Conservation (phyloP, 2,797 vertebrate genomes). For the Syngnathus rostellatus region DNA sequence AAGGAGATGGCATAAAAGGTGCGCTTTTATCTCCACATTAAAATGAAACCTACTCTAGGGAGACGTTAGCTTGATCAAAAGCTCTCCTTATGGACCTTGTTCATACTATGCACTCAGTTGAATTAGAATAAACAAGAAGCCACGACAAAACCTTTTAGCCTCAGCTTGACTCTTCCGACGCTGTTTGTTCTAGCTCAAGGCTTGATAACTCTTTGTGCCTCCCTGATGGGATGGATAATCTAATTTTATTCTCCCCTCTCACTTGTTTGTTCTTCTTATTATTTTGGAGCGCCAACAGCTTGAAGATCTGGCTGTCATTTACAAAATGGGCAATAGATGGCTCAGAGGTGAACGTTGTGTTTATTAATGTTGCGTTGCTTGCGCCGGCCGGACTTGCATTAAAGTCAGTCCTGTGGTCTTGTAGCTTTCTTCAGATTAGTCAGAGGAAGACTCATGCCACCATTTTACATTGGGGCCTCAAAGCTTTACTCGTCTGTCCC, state of each 20-base stretch:
- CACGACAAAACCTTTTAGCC: constrained; percentile 19
- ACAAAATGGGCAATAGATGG: not conserved
- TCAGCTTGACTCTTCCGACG: constrained; percentile 13
- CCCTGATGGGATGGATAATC: constrained; percentile 24
- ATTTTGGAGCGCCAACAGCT: constrained; percentile 9
- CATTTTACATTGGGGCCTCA: constrained; percentile 16
- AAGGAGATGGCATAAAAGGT: constrained; percentile 9
- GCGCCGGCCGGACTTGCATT: constrained; percentile 16
- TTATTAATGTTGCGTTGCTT: constrained; percentile 21
- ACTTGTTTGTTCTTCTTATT: constrained; percentile 6
- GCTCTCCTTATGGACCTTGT: constrained; percentile 34
- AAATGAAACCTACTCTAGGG: constrained; percentile 20
- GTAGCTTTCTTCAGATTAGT: constrained; percentile 10
- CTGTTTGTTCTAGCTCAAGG: constrained; percentile 29
- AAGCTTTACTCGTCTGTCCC: constrained; percentile 18
- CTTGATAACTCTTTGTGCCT: constrained; percentile 15
- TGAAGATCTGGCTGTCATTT: constrained; percentile 6
- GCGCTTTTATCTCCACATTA: constrained; percentile 16
- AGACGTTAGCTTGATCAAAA: constrained; percentile 32
- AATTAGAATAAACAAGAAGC: constrained; percentile 35
- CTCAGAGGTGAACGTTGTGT: constrained; percentile 10
- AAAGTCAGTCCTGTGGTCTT: constrained; percentile 27
- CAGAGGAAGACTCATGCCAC: constrained; percentile 14
- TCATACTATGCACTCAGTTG: constrained; percentile 32
- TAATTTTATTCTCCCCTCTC: constrained; percentile 5